Base-by-base conservation (phyloP, 2,888 invertebrate species). In the Leptinotarsa tumamoca region DNA sequence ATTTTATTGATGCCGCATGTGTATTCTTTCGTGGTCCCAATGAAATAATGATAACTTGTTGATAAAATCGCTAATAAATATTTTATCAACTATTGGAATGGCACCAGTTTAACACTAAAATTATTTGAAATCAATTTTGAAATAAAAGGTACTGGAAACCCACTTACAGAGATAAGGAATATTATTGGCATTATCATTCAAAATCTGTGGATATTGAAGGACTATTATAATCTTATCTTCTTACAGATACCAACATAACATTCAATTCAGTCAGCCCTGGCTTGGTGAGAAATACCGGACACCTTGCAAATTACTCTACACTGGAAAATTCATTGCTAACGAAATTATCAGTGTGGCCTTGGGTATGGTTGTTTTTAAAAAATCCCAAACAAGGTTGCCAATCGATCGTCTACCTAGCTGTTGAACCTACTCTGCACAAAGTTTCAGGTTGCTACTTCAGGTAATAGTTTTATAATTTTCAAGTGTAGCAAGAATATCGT, bases 191-290 rank as follows among this genome's bases (percentile, higher is more conserved):
- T 43, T 10, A 43, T 43, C 2, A 10, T 2, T 43, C 43, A 43
- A 43, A 3, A 10, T 43, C 43, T 10, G 43, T 10, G 43, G 13
- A 43, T 43, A 43, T 43, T 43, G 43, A 13, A 52, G 0, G 4
- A 5, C 70, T 10, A 56, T 74, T 70, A 54, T 33, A 21, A 17
- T 27, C n/a, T 15, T 68, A 33, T 18, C 17, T 2, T 56, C n/a
- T 63, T 69, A 52, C 85, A 94, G 94, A 90, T 78, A 90, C 91
- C 43, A 90, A 90, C 70, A 90, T 95, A 23, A 93, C 93, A 21
- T 92, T 92, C 73, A 94, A 94, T 86, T 90, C 92, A 68, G 91
- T 93, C 23, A 92, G 93, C 86, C 95, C 95, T 43, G 95, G 95
- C 58, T 87, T 94, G 63, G 93, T 93, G 1, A 89, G 93, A 73